These are phyloP conservation scores for Cirrhinus mrigala DNA, from an alignment of 2,797 vertebrate genomes.

Conservation along the genomic window DNA sequence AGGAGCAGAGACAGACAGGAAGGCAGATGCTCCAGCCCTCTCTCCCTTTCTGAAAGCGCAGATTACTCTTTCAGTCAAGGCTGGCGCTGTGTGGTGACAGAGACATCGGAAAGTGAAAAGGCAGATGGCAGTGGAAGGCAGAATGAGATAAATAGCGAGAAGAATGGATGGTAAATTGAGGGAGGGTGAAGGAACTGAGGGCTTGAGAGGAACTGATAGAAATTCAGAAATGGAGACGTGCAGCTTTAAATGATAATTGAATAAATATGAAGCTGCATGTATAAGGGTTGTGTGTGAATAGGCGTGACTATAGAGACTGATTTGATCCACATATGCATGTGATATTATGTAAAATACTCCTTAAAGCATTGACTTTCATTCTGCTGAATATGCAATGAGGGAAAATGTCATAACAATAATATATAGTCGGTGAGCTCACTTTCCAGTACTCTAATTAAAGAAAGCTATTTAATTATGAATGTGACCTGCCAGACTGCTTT, in stretches of 20 bases:
- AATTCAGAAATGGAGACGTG: background rate
- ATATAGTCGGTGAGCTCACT: constrained; percentile 18
- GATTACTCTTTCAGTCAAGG: constrained; percentile 14
- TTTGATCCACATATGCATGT: background rate
- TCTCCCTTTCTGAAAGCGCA: background rate
- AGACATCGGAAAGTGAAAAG: constrained; percentile 5
- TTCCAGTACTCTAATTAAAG: constrained; percentile 8
- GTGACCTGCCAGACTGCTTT: background rate
- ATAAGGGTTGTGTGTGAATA: background rate
- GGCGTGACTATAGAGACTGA: background rate
- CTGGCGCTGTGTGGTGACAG: background rate
- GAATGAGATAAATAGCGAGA: constrained; percentile 7
- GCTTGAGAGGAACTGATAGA: background rate
- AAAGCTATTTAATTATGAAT: constrained; percentile 10
- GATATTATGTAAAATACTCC: background rate
- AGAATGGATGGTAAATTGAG: constrained; percentile 13
- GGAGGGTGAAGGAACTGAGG: background rate
- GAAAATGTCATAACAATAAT: constrained; percentile 2
- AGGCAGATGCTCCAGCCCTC: background rate
- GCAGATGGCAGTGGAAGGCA: background rate
- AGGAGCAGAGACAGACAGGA: constrained; percentile 28
- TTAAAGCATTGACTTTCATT: background rate
- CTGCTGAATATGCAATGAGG: background rate
- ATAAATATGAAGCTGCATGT: background rate
- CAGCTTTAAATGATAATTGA: constrained; percentile 12